phyloP scores from a whole-genome alignment of 2,888 invertebrate species.

The Leptodirus hochenwartii region DNA sequence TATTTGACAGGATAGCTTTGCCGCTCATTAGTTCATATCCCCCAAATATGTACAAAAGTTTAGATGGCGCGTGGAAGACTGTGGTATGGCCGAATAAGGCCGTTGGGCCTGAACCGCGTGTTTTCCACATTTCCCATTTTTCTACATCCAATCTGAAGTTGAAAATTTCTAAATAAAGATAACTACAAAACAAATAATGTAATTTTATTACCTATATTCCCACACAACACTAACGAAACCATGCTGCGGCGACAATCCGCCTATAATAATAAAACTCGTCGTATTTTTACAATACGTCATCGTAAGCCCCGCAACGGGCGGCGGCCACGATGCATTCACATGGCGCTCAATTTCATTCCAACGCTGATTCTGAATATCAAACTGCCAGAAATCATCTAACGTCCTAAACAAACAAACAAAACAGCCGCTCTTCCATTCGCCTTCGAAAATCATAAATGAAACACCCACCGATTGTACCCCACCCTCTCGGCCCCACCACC shows the following conservation, averaged over 20 bases:
- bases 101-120: slow-evolving; percentile 55
- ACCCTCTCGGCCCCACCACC: too few species aligned
- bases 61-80: slow-evolving; percentile 63
- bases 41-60: slow-evolving; percentile 79
- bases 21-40: slow-evolving; percentile 8
- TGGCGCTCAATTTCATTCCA: slow-evolving; percentile 51
- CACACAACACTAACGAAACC: slow-evolving; percentile 59
- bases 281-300: slow-evolving; percentile 53
- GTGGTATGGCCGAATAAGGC: slow-evolving; percentile 82
- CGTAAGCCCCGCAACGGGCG: slow-evolving; percentile 77
- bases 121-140: slow-evolving; percentile 50
- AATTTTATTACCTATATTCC: slow-evolving; percentile 59
- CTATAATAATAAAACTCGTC: slow-evolving; percentile 65
- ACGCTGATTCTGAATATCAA: slow-evolving; percentile 66
- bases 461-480: too few species aligned
- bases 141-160: slow-evolving; percentile 55
- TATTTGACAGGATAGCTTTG: slow-evolving; percentile 41
- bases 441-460: too few species aligned
- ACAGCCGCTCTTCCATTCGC: slow-evolving; percentile 15
- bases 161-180: too few species aligned
- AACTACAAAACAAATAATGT: too few species aligned
- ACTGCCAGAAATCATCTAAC: slow-evolving; percentile 82
- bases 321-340: slow-evolving; percentile 33
- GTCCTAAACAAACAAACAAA: too few species aligned
- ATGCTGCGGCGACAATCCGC: slow-evolving; percentile 61